Evolutionary conservation across 1,140 invertebrate species (phyloP).

Genomic region (Drosophila pallidifrons): DNA sequence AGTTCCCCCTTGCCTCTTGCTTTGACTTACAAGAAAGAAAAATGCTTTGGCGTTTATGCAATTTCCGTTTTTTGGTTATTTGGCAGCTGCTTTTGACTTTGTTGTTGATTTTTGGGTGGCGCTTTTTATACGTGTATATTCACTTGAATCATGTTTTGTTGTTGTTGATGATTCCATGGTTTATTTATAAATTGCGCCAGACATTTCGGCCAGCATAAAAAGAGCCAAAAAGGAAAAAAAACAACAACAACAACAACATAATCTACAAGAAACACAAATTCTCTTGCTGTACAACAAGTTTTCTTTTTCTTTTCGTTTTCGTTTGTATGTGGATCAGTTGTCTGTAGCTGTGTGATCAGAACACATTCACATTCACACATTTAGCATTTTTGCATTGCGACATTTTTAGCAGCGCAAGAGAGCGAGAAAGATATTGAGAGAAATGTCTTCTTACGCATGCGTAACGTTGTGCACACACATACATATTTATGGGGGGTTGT

Average conservation of each 20-base stretch:
- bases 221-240: not conserved
- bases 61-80: slow-evolving; percentile 51
- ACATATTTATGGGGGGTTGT: not conserved
- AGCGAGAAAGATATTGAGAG: not conserved
- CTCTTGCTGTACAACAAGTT: slow-evolving; percentile 29
- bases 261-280: slow-evolving; percentile 21
- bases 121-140: slow-evolving; percentile 26
- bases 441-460: slow-evolving; percentile 51
- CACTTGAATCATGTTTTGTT: slow-evolving; percentile 1
- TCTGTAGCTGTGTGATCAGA: slow-evolving; percentile 19
- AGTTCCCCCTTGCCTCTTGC: not conserved
- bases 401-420: slow-evolving; percentile 15
- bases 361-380: slow-evolving; percentile 22
- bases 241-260: slow-evolving; percentile 13
- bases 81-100: slow-evolving; percentile 22
- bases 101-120: slow-evolving; percentile 11
- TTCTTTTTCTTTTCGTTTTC: slow-evolving; percentile 5
- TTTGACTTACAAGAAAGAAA: slow-evolving; percentile 8
- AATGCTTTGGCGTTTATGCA: slow-evolving; percentile 48
- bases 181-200: slow-evolving; percentile 81
- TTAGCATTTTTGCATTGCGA: not conserved
- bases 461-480: slow-evolving; percentile 21
- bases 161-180: slow-evolving; percentile 78
- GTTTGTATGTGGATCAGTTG: slow-evolving; percentile 16
- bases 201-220: slow-evolving; percentile 44